Evolutionary conservation across 2,888 invertebrate species (phyloP).

Genomic region (Lycia hirtaria): DNA sequence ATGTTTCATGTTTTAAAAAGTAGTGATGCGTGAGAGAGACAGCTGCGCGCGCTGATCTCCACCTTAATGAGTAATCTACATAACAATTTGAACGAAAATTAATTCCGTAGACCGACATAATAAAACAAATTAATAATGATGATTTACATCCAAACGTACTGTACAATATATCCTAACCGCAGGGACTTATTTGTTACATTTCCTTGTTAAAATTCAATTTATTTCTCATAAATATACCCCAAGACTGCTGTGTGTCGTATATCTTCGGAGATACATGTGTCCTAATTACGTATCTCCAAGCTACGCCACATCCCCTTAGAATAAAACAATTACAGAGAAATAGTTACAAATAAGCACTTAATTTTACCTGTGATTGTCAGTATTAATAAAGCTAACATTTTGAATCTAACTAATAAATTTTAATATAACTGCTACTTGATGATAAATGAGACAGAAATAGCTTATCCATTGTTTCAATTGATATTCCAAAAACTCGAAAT

Average conservation of each 20-base stretch:
- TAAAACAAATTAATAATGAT: constrained; percentile 7
- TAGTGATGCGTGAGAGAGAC: too few species aligned
- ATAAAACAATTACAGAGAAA: not conserved
- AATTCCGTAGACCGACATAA: not conserved
- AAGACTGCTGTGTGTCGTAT: not conserved
- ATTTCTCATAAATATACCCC: constrained; percentile 16
- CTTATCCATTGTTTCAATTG: too few species aligned
- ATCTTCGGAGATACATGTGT: not conserved
- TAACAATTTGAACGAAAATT: constrained; percentile 4
- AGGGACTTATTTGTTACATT: constrained; percentile 7
- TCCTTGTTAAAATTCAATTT: constrained; percentile 20
- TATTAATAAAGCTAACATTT: too few species aligned
- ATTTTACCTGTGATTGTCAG: too few species aligned
- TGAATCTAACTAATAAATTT: too few species aligned
- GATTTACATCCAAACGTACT: constrained; percentile 1
- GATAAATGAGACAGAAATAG: too few species aligned
- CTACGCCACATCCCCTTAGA: not conserved
- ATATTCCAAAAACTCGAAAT: too few species aligned
- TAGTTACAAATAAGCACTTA: too few species aligned
- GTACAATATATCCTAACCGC: not conserved
- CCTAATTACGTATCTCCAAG: constrained; percentile 10
- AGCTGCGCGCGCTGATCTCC: too few species aligned
- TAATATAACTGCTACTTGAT: too few species aligned
- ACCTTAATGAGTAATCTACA: too few species aligned
- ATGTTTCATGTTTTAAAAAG: too few species aligned